Conservation (phyloP, 2,888 invertebrate genomes). For the Prenolepis imparis region DNA sequence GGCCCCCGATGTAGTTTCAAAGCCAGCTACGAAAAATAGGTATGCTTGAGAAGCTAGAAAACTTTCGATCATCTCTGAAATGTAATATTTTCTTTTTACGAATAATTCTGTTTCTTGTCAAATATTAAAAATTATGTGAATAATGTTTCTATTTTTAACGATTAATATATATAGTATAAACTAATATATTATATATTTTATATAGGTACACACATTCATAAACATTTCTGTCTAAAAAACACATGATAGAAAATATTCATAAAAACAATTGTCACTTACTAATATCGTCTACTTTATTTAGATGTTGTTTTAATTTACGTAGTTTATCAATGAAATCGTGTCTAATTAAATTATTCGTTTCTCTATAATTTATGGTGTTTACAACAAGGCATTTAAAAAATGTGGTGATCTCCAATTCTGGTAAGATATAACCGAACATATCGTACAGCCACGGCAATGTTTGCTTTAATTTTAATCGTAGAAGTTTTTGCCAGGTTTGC, state of each 20-base stretch:
- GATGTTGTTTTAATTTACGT: slow-evolving; percentile 75
- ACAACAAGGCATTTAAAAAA: slow-evolving; percentile 79
- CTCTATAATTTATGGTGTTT: slow-evolving; percentile 80
- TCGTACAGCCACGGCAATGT: slow-evolving; percentile 71
- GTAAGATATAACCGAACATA: slow-evolving; percentile 64
- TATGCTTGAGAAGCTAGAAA: slow-evolving; percentile 83
- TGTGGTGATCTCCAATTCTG: slow-evolving; percentile 69
- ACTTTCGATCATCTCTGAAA: slow-evolving; percentile 78
- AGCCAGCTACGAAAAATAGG: slow-evolving; percentile 86
- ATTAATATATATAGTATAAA: too few species aligned
- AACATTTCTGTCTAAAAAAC: too few species aligned
- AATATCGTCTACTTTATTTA: slow-evolving; percentile 24
- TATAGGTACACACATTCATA: too few species aligned
- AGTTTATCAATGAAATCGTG: slow-evolving; percentile 86
- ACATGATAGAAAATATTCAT: background rate
- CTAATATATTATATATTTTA: too few species aligned
- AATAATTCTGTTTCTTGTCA: background rate
- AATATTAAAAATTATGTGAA: too few species aligned
- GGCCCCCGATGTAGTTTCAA: slow-evolving; percentile 86
- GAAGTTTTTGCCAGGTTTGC: background rate
- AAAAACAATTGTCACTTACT: background rate
- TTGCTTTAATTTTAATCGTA: slow-evolving; percentile 34
- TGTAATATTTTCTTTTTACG: background rate
- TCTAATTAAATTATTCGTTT: slow-evolving; percentile 80
- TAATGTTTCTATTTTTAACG: too few species aligned